phyloP scores from a whole-genome alignment of 2,113 vertebrate species.

The Mirza zaza region DNA sequence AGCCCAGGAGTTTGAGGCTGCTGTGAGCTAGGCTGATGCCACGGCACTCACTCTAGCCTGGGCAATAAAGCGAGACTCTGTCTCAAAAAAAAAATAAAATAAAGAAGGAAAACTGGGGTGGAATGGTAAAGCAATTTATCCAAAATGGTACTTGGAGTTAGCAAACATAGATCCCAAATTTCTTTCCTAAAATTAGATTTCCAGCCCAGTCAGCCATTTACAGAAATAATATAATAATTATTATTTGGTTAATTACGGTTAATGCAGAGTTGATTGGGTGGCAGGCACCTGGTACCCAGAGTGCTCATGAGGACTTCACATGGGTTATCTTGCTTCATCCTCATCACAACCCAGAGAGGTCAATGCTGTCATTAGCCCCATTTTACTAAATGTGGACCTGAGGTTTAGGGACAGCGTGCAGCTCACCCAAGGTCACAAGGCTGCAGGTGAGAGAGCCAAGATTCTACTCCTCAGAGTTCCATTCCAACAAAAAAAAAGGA shows the following conservation, averaged over 20 bases:
- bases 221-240: background rate
- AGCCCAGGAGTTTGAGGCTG: too few relatives aligned
- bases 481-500: background rate
- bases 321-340: background rate
- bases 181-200: background rate
- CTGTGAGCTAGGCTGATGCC: too few relatives aligned
- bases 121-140: background rate
- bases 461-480: background rate
- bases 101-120: background rate
- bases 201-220: background rate
- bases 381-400: background rate
- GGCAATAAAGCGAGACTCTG: too few relatives aligned
- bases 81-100: too few relatives aligned
- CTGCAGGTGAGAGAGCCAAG: background rate
- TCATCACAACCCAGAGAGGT: background rate
- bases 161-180: background rate
- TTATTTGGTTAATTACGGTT: background rate
- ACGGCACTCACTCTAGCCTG: too few relatives aligned
- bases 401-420: background rate
- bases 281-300: background rate
- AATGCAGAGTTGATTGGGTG: background rate
- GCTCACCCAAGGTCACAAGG: background rate
- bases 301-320: background rate
- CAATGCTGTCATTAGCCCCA: background rate
- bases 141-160: background rate